Base-by-base conservation (phyloP, 2,797 vertebrate genomes). In the Jordanella pulchra region DNA sequence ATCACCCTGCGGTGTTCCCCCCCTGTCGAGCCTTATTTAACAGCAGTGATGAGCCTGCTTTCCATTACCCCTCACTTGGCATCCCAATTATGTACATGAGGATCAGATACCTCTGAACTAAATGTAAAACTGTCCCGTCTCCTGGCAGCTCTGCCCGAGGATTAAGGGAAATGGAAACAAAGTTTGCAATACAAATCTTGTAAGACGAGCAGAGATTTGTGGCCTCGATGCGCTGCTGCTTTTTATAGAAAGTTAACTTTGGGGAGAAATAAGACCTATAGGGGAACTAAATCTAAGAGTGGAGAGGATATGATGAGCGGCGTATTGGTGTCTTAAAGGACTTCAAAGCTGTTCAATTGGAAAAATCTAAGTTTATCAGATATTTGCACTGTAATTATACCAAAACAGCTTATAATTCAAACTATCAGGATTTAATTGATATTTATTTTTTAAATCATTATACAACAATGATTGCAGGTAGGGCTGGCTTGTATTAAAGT, bases 11-110 rank as follows among this genome's bases (percentile, higher is more conserved):
- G 73, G 73, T 74, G 54, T 61, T 81, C 76, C 77, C 73, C n/a
- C 50, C 67, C 71, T 56, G 69, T 84, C 80, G 79, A 84, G 77
- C 71, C 76, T 84, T 80, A 81, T 85, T 85, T 80, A 79, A 73
- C 78, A 75, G 39, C 28, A 67, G 17, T 64, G 71, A 82, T 47
- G 58, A 82, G 68, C 74, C 65, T 13, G 58, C 65, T 13, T 65
- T 69, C 39, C 67, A 45, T 83, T 76, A 71, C 68, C 78, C 56
- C 75, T 79, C 58, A 73, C 80, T 80, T 63, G 66, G 71, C 67
- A 67, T 79, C 61, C 72, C 81, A 75, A 84, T 82, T 75, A 80
- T 61, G 67, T 65, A 73, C 72, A 78, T 54, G 72, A 44, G 23
- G 42, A 81, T 35, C 73, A 77, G 80, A 80, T 61, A 67, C 51